Evolutionary conservation across 2,113 vertebrate genomes (phyloP).

Genomic region (Brachyistius frenatus): DNA sequence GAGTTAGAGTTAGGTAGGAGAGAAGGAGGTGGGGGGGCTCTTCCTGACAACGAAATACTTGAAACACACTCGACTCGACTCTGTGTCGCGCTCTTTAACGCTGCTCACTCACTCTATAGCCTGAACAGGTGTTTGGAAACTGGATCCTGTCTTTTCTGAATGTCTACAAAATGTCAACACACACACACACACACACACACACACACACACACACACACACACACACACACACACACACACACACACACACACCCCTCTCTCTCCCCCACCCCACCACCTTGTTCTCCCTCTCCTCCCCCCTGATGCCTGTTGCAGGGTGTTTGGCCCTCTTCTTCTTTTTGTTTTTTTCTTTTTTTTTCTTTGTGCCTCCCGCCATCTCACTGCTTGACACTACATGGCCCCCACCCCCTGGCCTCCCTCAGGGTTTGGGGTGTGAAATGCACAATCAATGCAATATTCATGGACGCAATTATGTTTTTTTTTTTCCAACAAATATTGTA

Average conservation of each 20-base stretch:
- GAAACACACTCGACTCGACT: constrained; percentile 80
- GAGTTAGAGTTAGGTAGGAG: constrained; percentile 57
- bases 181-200: constrained; percentile 67
- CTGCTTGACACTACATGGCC: constrained; percentile 84
- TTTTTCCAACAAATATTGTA: constrained; percentile 86
- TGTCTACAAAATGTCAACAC: constrained; percentile 79
- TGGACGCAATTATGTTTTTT: constrained; percentile 81
- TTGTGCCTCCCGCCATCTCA: constrained; percentile 85
- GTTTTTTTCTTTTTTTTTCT: constrained; percentile 5
- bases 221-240: no score
- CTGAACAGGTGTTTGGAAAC: constrained; percentile 87
- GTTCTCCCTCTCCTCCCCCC: constrained; percentile 37
- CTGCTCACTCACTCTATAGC: constrained; percentile 89
- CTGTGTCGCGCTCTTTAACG: constrained; percentile 79
- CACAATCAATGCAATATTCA: constrained; percentile 98
- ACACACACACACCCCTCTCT: constrained; percentile 32
- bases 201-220: no score
- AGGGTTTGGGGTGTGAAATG: constrained; percentile 89
- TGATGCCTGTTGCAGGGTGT: constrained; percentile 71
- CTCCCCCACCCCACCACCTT: constrained; percentile 56
- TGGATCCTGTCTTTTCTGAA: constrained; percentile 84
- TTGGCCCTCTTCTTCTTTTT: constrained; percentile 51
- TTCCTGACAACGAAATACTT: constrained; percentile 82
- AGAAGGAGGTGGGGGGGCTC: constrained; percentile 66
- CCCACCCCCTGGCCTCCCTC: constrained; percentile 75